These are phyloP conservation scores for Busseola fusca DNA, from an alignment of 2,888 invertebrate genomes.

Conservation along the genomic window DNA sequence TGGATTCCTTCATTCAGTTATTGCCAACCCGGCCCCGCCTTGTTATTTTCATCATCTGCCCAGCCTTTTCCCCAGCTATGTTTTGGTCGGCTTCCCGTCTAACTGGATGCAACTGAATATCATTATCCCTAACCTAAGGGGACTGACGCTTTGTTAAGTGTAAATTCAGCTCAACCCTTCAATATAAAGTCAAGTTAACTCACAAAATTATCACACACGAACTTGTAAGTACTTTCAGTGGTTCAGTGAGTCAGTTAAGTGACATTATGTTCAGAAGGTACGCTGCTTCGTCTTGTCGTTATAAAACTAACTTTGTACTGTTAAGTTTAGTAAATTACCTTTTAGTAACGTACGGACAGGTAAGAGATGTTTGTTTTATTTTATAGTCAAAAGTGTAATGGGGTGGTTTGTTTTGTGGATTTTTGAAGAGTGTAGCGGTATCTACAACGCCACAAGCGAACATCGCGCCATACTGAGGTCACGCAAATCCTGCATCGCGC, in stretches of 20 bases:
- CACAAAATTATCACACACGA: conserved; percentile 15
- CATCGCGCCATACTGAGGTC: too few species aligned
- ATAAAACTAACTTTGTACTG: conserved; percentile 29
- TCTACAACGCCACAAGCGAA: too few species aligned
- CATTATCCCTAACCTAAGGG: neutral
- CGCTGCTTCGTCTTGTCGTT: conserved; percentile 14
- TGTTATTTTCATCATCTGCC: too few species aligned
- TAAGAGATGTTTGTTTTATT: conserved; percentile 13
- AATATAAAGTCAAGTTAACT: neutral
- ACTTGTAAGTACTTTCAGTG: conserved; percentile 13
- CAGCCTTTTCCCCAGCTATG: too few species aligned
- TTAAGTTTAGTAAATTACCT: conserved; percentile 16
- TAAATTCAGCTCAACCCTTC: neutral
- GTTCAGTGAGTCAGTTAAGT: conserved; percentile 43
- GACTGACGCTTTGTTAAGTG: too few species aligned
- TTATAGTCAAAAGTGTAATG: too few species aligned
- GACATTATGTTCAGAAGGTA: conserved; percentile 26
- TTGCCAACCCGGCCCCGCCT: too few species aligned
- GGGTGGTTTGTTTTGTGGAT: too few species aligned
- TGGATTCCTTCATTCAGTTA: too few species aligned
- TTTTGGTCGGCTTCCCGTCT: neutral
- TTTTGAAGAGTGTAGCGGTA: too few species aligned
- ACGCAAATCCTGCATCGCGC: too few species aligned
- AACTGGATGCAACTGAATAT: neutral
- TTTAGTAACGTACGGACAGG: conserved; percentile 11